Evolutionary conservation across 2,888 invertebrate genomes (phyloP).

Genomic region (Drosophila neotestacea): DNA sequence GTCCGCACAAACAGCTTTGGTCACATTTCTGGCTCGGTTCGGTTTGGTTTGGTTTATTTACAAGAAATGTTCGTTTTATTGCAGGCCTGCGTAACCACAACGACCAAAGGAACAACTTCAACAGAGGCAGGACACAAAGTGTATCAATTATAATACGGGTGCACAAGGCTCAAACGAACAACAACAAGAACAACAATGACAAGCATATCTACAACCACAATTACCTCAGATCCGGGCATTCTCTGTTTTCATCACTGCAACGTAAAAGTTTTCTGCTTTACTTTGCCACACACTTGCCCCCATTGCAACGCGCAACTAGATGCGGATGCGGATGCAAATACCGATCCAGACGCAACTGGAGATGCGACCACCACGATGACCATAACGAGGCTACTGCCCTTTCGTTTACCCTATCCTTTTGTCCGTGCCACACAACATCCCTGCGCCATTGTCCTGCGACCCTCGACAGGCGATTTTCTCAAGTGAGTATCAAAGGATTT

Average conservation of each 20-base stretch:
- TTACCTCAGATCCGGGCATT: constrained; percentile 90
- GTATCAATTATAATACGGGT: constrained; percentile 80
- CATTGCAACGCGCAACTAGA: constrained; percentile 89
- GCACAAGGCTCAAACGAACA: constrained; percentile 34
- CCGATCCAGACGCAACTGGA: constrained; percentile 30
- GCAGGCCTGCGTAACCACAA: constrained; percentile 70
- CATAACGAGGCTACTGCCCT: constrained; percentile 89
- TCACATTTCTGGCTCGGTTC: constrained; percentile 42
- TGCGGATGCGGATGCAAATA: constrained; percentile 58
- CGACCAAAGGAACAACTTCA: constrained; percentile 23
- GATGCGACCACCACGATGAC: constrained; percentile 33
- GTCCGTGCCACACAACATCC: constrained; percentile 92
- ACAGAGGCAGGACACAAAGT: constrained; percentile 62
- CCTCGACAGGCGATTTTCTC: constrained; percentile 94
- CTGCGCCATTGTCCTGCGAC: constrained; percentile 93
- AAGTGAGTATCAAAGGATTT: constrained; percentile 88
- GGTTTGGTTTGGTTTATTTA: constrained; percentile 65
- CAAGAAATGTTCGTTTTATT: constrained; percentile 64
- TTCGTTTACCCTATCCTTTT: constrained; percentile 95
- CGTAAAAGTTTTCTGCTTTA: constrained; percentile 92
- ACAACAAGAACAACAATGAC: constrained; percentile 16
- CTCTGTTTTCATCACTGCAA: constrained; percentile 96
- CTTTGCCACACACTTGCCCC: constrained; percentile 92
- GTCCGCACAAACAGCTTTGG: constrained; percentile 38
- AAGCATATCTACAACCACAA: constrained; percentile 74